Conservation (phyloP, 2,888 invertebrate species). For the Priapulus caudatus region DNA sequence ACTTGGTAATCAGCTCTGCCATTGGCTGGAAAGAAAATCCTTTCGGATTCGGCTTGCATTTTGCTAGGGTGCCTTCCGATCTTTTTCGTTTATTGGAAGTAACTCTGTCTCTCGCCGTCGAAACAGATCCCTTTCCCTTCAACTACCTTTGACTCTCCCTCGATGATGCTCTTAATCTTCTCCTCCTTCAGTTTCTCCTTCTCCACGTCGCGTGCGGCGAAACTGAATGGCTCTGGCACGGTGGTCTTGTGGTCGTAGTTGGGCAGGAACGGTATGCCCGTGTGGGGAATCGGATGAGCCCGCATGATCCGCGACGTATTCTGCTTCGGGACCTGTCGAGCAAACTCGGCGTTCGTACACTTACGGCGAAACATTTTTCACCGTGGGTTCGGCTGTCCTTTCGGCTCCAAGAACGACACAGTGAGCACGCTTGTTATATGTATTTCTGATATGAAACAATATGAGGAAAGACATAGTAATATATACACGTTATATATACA, state of each 20-base stretch:
- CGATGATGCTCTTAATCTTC: conserved; percentile 44
- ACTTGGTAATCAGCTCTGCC: conserved; percentile 49
- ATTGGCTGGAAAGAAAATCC: conserved; percentile 44
- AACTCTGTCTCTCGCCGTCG: no score
- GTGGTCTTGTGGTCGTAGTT: conserved; percentile 25
- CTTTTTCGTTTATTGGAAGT: background rate
- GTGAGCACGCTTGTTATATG: no score
- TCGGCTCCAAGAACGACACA: no score
- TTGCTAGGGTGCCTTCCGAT: background rate
- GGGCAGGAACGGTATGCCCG: conserved; percentile 31
- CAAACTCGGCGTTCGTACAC: no score
- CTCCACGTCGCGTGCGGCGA: conserved; percentile 52
- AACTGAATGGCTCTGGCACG: conserved; percentile 49
- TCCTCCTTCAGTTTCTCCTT: conserved; percentile 48
- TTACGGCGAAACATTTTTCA: no score
- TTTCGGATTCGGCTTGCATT: background rate
- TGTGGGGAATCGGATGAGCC: conserved; percentile 16
- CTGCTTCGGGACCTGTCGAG: conserved; percentile 32
- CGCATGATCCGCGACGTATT: conserved; percentile 21
- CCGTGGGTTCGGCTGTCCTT: no score
- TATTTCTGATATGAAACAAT: no score
- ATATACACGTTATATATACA: no score
- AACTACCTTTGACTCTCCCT: conserved; percentile 34
- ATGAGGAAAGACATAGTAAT: no score
- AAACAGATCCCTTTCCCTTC: no score